Evolutionary conservation across 2,888 invertebrate genomes (phyloP).

Genomic region (Microdon myrmicae): DNA sequence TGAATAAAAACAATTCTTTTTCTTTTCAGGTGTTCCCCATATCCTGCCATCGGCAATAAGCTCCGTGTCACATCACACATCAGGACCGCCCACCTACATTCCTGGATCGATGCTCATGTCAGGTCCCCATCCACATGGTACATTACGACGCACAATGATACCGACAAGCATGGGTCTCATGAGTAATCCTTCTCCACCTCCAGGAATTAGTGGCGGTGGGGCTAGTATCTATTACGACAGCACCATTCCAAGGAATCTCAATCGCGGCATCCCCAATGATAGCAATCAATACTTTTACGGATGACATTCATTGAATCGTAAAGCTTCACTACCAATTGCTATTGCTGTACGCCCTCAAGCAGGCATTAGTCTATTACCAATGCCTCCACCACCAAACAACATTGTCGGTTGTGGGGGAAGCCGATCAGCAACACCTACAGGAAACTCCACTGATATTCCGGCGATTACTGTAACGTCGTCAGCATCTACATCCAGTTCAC

Average conservation of each 20-base stretch:
- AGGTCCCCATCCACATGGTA: slow-evolving; percentile 62
- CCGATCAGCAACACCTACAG: slow-evolving; percentile 57
- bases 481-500: slow-evolving; percentile 55
- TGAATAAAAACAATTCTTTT: background rate
- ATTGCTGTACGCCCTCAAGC: slow-evolving; percentile 59
- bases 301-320: slow-evolving; percentile 65
- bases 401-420: slow-evolving; percentile 45
- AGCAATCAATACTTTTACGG: slow-evolving; percentile 63
- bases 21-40: slow-evolving; percentile 56
- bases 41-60: slow-evolving; percentile 59
- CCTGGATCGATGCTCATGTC: slow-evolving; percentile 62
- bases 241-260: slow-evolving; percentile 61
- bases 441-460: slow-evolving; percentile 57
- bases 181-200: slow-evolving; percentile 52
- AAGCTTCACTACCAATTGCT: slow-evolving; percentile 60
- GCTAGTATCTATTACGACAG: slow-evolving; percentile 61
- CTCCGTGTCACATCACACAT: slow-evolving; percentile 58
- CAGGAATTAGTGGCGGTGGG: slow-evolving; percentile 43
- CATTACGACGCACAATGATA: slow-evolving; percentile 62
- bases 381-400: slow-evolving; percentile 53
- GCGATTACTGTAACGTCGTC: slow-evolving; percentile 61
- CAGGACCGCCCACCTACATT: slow-evolving; percentile 59
- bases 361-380: slow-evolving; percentile 60
- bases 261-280: slow-evolving; percentile 60
- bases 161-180: slow-evolving; percentile 63